phyloP scores from a whole-genome alignment of 2,113 vertebrate species.

The Leucosticte australis region DNA sequence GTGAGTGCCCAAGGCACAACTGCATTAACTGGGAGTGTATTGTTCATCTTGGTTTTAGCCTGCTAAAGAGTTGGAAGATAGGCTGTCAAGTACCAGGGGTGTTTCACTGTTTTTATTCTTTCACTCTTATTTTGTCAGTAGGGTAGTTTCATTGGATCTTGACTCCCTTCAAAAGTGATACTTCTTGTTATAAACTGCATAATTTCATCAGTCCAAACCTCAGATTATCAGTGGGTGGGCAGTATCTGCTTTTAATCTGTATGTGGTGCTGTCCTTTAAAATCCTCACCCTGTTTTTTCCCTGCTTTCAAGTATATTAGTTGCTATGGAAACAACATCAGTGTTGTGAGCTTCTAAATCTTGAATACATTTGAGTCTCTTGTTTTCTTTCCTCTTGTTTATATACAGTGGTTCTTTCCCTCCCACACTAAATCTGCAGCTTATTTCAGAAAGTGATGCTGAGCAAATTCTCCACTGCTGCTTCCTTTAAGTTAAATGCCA shows the following conservation, averaged over 20 bases:
- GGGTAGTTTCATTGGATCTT: not conserved
- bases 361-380: not conserved
- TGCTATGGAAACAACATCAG: constrained; percentile 44
- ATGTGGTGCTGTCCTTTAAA: not conserved
- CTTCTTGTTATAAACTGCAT: not conserved
- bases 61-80: not conserved
- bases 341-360: constrained; percentile 5
- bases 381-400: constrained; percentile 6
- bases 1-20: not conserved
- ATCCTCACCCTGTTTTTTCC: not conserved
- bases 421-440: not conserved
- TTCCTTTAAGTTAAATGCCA: not conserved
- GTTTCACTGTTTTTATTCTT: not conserved
- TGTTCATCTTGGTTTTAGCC: not conserved
- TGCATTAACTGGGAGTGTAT: not conserved
- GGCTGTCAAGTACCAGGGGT: not conserved
- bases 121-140: not conserved
- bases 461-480: not conserved
- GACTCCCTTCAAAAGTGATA: not conserved
- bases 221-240: not conserved
- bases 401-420: constrained; percentile 22
- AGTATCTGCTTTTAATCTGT: not conserved
- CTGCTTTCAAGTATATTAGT: constrained; percentile 34
- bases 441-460: not conserved
- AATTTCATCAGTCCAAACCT: not conserved